Conservation (phyloP, 2,888 invertebrate species). For the Phrixothrix hirtus region DNA sequence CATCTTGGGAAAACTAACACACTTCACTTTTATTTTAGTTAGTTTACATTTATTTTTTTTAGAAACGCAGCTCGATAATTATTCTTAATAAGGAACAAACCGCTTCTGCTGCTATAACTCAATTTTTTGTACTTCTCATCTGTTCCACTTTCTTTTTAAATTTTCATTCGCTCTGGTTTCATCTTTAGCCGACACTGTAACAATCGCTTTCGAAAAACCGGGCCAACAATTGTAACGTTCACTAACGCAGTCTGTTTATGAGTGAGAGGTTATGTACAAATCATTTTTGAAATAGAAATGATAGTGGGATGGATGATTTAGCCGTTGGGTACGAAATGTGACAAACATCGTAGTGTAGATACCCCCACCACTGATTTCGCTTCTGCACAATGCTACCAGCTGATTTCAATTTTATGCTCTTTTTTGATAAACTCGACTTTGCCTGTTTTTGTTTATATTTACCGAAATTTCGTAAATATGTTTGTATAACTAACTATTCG, state of each 20-base stretch:
- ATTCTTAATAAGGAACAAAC: slow-evolving; percentile 14
- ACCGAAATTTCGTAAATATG: no score
- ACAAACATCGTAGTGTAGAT: slow-evolving; percentile 6
- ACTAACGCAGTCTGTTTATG: slow-evolving; percentile 7
- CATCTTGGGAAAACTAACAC: slow-evolving; percentile 15
- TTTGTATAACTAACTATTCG: no score
- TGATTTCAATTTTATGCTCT: neutral
- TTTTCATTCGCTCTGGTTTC: slow-evolving; percentile 13
- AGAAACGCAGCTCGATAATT: slow-evolving; percentile 9
- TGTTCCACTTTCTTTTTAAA: slow-evolving; percentile 22
- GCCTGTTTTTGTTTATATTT: no score
- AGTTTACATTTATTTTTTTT: slow-evolving; percentile 8
- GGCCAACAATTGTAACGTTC: neutral
- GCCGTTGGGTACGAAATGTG: slow-evolving; percentile 20
- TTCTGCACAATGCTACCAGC: neutral
- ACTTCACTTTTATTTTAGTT: no score
- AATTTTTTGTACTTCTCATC: slow-evolving; percentile 9
- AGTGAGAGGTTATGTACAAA: slow-evolving; percentile 10
- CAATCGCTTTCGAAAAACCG: slow-evolving; percentile 1
- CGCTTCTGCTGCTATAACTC: slow-evolving; percentile 8
- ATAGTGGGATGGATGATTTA: slow-evolving; percentile 26
- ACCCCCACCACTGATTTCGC: neutral
- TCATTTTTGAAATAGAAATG: slow-evolving; percentile 14
- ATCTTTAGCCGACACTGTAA: slow-evolving; percentile 3
- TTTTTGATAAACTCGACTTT: slow-evolving; percentile 1